Percentiles rank a stretch among this genome's conserved stretches.
Evolutionary conservation across 2,113 vertebrate species (phyloP).

Genomic region (Psittacula cyanocephala): DNA sequence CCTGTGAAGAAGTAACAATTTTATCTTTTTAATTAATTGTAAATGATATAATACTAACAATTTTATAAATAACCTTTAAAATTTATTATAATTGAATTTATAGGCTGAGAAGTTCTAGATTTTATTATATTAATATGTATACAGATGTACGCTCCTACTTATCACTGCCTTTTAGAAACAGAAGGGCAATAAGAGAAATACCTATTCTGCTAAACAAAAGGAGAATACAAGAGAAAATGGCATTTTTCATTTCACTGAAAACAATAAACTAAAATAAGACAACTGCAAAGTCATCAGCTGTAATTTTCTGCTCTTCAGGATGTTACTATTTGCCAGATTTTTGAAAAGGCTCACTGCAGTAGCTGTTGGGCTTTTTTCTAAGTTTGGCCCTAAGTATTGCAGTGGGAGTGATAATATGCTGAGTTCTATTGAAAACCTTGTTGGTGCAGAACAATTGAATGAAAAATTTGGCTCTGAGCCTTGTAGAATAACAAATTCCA

Average conservation of each 20-base stretch:
- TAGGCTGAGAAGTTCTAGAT: neutral
- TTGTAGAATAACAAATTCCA: neutral
- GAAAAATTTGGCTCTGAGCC: neutral
- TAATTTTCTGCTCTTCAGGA: neutral
- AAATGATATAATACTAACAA: neutral
- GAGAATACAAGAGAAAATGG: neutral
- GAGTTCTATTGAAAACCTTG: neutral
- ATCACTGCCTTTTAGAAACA: neutral
- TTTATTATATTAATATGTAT: neutral
- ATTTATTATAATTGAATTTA: neutral
- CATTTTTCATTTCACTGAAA: neutral
- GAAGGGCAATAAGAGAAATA: neutral
- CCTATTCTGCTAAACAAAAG: neutral
- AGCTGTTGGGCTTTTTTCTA: neutral
- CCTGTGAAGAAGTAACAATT: neutral
- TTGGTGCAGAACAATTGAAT: neutral
- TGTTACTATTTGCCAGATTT: neutral
- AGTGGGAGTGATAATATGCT: neutral
- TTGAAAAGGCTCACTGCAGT: neutral
- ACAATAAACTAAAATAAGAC: neutral
- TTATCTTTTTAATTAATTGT: neutral
- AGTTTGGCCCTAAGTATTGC: neutral
- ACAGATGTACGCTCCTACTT: neutral
- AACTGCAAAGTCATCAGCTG: neutral
- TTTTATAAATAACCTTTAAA: neutral